Evolutionary conservation across 1,140 invertebrate genomes (phyloP).

Genomic region (Homarus americanus): DNA sequence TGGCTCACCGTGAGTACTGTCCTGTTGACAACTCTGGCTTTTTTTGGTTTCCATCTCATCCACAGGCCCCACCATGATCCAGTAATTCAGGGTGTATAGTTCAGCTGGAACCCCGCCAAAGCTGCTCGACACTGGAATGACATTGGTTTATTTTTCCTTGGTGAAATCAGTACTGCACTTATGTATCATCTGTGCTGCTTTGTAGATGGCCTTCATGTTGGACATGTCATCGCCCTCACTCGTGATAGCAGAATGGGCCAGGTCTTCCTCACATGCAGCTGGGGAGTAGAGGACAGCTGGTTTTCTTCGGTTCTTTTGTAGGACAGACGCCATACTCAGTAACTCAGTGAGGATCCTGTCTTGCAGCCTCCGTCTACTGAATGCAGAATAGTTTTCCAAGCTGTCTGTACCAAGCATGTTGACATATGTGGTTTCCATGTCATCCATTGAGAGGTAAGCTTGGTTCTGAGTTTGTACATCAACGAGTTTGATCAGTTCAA

Average conservation of each 20-base stretch:
- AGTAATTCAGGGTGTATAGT: constrained; percentile 35
- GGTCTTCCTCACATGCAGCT: too few species aligned
- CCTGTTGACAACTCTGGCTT: constrained; percentile 39
- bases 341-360: constrained; percentile 36
- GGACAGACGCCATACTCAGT: constrained; percentile 1
- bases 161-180: constrained; percentile 38
- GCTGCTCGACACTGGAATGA: constrained; percentile 29
- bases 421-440: constrained; percentile 27
- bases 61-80: constrained; percentile 35
- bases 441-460: constrained; percentile 15
- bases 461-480: constrained; percentile 38
- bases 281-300: constrained; percentile 31
- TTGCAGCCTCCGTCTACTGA: constrained; percentile 32
- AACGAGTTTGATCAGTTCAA: constrained; percentile 56
- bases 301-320: constrained; percentile 36
- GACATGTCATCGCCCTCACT: constrained; percentile 10
- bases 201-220: too few species aligned
- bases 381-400: constrained; percentile 33
- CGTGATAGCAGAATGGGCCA: too few species aligned
- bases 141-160: not conserved
- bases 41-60: constrained; percentile 27
- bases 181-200: too few species aligned
- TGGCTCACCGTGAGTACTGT: constrained; percentile 48
- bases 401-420: constrained; percentile 38
- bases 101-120: constrained; percentile 44